Conservation (phyloP, 1,140 invertebrate genomes). For the Vanessa tameamea region DNA sequence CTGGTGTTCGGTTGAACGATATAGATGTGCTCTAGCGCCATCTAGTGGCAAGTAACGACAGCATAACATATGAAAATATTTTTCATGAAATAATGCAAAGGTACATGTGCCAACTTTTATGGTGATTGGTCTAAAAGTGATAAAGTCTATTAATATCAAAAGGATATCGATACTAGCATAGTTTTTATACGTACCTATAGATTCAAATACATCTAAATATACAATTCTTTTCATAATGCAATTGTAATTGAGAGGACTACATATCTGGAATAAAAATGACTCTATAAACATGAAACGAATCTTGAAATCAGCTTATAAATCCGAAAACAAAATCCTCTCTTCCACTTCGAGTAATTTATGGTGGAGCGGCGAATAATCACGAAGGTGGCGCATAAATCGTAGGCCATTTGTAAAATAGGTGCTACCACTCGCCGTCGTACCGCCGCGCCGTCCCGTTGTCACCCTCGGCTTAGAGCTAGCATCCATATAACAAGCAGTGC, state of each 20-base stretch:
- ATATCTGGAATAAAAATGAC: not conserved
- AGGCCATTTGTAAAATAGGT: slow-evolving; percentile 78
- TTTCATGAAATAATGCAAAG: too few species aligned
- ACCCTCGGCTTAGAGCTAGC: slow-evolving; percentile 40
- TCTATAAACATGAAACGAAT: slow-evolving; percentile 12
- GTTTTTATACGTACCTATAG: too few species aligned
- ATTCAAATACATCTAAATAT: too few species aligned
- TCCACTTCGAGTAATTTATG: slow-evolving; percentile 73
- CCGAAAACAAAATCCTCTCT: slow-evolving; percentile 72
- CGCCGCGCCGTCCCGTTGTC: slow-evolving; percentile 50
- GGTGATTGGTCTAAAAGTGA: too few species aligned
- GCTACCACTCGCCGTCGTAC: slow-evolving; percentile 55
- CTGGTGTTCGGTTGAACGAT: too few species aligned
- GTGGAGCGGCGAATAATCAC: slow-evolving; percentile 72
- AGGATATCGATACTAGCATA: too few species aligned
- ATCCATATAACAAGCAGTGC: slow-evolving; percentile 5
- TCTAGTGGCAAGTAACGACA: too few species aligned
- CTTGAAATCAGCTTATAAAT: slow-evolving; percentile 69
- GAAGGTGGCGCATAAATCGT: slow-evolving; percentile 76
- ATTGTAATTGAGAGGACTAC: not conserved
- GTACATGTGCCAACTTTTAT: too few species aligned
- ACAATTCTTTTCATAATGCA: not conserved
- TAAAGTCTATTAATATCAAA: too few species aligned
- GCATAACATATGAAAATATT: too few species aligned
- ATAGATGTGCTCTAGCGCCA: too few species aligned